Conservation (phyloP, 2,888 invertebrate genomes). For the Drosophila multiciliata region DNA sequence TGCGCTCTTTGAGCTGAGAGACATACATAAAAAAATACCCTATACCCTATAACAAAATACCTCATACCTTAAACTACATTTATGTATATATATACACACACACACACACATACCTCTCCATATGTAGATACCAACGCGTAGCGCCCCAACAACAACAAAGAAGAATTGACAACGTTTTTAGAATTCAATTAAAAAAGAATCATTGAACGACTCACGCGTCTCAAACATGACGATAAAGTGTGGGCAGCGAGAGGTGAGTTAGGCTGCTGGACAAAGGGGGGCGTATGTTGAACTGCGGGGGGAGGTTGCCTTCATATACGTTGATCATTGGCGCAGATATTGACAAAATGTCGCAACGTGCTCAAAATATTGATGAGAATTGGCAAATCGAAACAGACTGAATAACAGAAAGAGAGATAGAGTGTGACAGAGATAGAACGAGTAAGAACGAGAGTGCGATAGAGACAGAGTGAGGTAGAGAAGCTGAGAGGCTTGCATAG, state of each 20-base stretch:
- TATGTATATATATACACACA: conserved; percentile 1
- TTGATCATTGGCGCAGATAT: conserved; percentile 82
- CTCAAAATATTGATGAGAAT: conserved; percentile 82
- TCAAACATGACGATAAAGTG: conserved; percentile 5
- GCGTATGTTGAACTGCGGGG: background rate
- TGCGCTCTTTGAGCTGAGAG: conserved; percentile 6
- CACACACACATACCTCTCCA: background rate
- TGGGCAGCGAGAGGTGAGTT: background rate
- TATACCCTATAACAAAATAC: conserved; percentile 27
- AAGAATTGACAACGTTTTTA: conserved; percentile 79
- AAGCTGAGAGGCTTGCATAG: conserved; percentile 51
- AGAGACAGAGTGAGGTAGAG: conserved; percentile 1
- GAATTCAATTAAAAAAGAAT: conserved; percentile 84
- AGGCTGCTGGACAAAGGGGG: background rate
- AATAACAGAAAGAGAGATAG: background rate
- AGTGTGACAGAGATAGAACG: background rate
- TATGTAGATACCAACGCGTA: conserved; percentile 76
- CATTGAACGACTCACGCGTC: conserved; percentile 80
- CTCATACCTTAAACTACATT: conserved; percentile 22
- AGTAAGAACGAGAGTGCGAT: background rate
- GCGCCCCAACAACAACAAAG: conserved; percentile 43
- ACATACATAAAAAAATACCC: conserved; percentile 6
- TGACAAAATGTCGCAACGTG: conserved; percentile 85
- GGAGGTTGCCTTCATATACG: conserved; percentile 36
- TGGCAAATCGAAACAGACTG: conserved; percentile 54